phyloP scores from a whole-genome alignment of 2,797 vertebrate genomes.

The Rachycentron canadum region DNA sequence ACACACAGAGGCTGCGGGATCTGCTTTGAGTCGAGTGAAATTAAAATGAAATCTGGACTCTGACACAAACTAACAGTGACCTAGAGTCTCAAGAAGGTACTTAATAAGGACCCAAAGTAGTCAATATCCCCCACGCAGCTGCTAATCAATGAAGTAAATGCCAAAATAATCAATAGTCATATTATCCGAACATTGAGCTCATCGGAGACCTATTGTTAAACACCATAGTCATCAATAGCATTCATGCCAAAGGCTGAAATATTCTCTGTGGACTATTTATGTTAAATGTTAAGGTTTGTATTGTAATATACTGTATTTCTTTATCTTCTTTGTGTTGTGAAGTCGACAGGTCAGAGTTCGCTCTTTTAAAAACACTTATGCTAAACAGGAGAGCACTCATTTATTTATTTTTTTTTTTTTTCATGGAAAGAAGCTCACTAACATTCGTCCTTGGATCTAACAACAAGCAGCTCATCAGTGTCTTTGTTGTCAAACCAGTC shows the following conservation, averaged over 20 bases:
- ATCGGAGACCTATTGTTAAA: constrained; percentile 30
- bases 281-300: neutral
- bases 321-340: neutral
- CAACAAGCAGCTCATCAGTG: neutral
- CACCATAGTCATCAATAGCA: neutral
- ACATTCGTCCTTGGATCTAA: neutral
- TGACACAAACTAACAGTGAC: neutral
- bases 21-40: neutral
- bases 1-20: neutral
- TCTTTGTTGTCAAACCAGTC: neutral
- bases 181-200: constrained; percentile 31
- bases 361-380: constrained; percentile 2
- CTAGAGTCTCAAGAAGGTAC: neutral
- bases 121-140: constrained; percentile 22
- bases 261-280: neutral
- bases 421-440: neutral
- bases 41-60: neutral
- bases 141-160: constrained; percentile 56
- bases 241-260: neutral
- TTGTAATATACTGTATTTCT: neutral
- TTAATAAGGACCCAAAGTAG: constrained; percentile 15
- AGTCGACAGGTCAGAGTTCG: neutral
- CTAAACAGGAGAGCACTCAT: neutral
- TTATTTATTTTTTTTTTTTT: no score
- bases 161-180: constrained; percentile 56